Conservation (phyloP, 1,140 invertebrate genomes). For the Liolophura sinensis region DNA sequence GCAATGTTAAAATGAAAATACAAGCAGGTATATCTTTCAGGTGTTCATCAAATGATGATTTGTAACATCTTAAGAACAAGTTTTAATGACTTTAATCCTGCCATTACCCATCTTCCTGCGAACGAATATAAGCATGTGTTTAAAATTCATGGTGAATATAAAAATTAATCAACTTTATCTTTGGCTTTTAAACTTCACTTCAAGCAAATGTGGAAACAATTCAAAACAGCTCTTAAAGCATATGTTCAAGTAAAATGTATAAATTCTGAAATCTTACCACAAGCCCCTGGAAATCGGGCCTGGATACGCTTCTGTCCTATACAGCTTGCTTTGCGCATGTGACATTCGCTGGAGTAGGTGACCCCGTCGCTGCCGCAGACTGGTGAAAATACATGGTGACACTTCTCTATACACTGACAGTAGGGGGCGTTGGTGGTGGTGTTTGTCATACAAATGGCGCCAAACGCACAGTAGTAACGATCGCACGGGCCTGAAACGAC, state of each 20-base stretch:
- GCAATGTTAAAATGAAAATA: too few species aligned
- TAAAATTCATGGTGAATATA: too few species aligned
- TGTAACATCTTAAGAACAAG: too few species aligned
- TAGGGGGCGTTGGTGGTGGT: conserved; percentile 73
- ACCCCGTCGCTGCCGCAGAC: conserved; percentile 80
- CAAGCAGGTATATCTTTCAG: too few species aligned
- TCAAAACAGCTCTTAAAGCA: not conserved
- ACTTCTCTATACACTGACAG: conserved; percentile 79
- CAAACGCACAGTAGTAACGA: conserved; percentile 50
- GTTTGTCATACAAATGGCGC: conserved; percentile 82
- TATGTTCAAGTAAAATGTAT: not conserved
- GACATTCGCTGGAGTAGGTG: conserved; percentile 77
- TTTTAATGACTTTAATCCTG: too few species aligned
- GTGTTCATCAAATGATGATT: too few species aligned
- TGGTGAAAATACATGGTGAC: conserved; percentile 74
- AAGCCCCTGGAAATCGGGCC: conserved; percentile 77
- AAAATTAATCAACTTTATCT: too few species aligned
- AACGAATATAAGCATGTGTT: too few species aligned
- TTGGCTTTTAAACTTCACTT: too few species aligned
- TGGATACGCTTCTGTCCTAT: conserved; percentile 79
- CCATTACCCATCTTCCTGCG: too few species aligned
- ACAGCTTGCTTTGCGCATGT: conserved; percentile 78
- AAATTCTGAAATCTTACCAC: conserved; percentile 69
- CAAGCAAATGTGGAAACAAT: too few species aligned
- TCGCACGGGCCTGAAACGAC: conserved; percentile 51